A percentile compares a stretch with the other conserved stretches of the same genome.
Conservation (phyloP, 2,797 vertebrate genomes). For the Pipistrellus pygmaeus region DNA sequence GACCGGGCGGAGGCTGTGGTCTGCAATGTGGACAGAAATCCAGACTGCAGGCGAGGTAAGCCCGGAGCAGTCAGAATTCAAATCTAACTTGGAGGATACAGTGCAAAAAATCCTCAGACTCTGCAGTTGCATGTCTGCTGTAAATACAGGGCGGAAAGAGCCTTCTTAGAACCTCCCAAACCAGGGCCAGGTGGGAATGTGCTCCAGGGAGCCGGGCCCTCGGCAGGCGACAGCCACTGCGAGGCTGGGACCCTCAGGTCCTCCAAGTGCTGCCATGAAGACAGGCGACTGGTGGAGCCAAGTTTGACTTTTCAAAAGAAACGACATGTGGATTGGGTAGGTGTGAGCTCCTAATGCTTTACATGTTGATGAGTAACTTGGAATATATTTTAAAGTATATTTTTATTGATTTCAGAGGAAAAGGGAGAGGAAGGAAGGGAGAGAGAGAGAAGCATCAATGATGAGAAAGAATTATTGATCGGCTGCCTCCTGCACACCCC, state of each 20-base stretch:
- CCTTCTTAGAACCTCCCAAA: background rate
- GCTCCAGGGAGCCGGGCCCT: background rate
- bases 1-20: background rate
- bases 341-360: background rate
- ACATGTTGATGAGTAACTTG: background rate
- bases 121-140: background rate
- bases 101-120: background rate
- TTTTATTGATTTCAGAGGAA: too few relatives aligned
- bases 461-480: too few relatives aligned
- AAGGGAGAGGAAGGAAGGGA: too few relatives aligned
- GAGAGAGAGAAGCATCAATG: too few relatives aligned
- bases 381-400: background rate
- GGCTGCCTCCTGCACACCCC: too few relatives aligned
- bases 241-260: background rate
- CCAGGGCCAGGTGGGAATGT: background rate
- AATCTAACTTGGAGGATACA: background rate
- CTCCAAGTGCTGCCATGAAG: background rate
- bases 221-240: background rate
- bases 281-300: rapidly evolving
- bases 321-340: background rate
- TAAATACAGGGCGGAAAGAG: background rate
- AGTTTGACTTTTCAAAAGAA: conserved; percentile 5
- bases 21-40: background rate
- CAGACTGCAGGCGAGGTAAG: background rate
- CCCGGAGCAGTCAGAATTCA: background rate